Evolutionary conservation across 2,113 vertebrate species (phyloP).

Genomic region (Pithys albifrons): DNA sequence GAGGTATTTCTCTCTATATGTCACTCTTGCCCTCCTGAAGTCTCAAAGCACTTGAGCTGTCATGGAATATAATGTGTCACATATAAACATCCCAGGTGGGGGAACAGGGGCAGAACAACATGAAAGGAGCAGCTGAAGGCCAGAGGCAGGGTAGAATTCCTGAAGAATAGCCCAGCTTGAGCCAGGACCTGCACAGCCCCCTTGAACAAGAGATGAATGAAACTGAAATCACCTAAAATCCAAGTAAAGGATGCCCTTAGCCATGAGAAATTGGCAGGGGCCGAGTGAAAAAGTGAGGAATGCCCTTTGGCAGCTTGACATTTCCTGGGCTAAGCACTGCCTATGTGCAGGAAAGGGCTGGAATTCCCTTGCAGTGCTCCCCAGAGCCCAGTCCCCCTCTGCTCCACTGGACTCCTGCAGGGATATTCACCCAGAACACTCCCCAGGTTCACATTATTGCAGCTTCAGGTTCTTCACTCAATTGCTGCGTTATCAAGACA

Average conservation of each 20-base stretch:
- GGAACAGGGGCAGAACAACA: neutral
- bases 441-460: accelerated
- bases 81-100: neutral
- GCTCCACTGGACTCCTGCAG: neutral
- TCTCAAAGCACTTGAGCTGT: neutral
- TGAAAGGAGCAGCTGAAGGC: neutral
- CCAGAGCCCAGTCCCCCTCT: neutral
- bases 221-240: neutral
- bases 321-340: neutral
- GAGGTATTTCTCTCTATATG: neutral
- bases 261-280: neutral
- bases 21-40: neutral
- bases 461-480: accelerated
- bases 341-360: neutral
- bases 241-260: neutral
- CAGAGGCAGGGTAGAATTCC: neutral
- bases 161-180: neutral
- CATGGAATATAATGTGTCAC: neutral
- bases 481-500: neutral
- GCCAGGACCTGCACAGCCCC: neutral
- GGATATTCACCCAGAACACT: accelerated
- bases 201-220: neutral
- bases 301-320: neutral
- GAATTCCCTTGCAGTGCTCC: neutral
- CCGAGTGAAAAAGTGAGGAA: neutral